Percentiles rank a stretch among this genome's conserved stretches.
phyloP scores from a whole-genome alignment of 2,888 invertebrate species.

The Drosophila dives region DNA sequence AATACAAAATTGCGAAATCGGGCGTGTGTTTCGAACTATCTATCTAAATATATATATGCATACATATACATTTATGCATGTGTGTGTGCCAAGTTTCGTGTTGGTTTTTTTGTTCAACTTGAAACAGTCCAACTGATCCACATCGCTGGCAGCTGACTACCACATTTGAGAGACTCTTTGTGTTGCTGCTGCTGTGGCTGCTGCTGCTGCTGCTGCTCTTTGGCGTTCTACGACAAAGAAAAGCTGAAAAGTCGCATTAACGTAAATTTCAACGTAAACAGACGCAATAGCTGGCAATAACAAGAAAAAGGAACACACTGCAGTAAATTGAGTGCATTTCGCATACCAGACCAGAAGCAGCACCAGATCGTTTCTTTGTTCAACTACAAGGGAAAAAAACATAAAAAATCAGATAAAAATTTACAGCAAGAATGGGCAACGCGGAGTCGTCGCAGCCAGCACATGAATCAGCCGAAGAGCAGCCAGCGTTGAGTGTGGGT shows the following conservation, averaged over 20 bases:
- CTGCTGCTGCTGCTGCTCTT: constrained; percentile 24
- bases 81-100: constrained; percentile 40
- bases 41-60: constrained; percentile 30
- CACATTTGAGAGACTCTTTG: constrained; percentile 52
- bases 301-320: constrained; percentile 29
- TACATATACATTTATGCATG: constrained; percentile 14
- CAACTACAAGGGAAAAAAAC: constrained; percentile 14
- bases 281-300: constrained; percentile 38
- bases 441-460: constrained; percentile 69
- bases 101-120: constrained; percentile 45
- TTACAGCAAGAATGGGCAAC: constrained; percentile 78
- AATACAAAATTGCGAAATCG: constrained; percentile 76
- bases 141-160: constrained; percentile 17
- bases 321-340: constrained; percentile 51
- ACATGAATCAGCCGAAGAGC: constrained; percentile 41
- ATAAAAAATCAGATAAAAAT: constrained; percentile 6
- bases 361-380: constrained; percentile 49
- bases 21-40: constrained; percentile 54
- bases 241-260: constrained; percentile 70
- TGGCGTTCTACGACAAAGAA: constrained; percentile 35
- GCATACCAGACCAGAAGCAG: constrained; percentile 56
- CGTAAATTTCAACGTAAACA: constrained; percentile 53
- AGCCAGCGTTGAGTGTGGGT: constrained; percentile 9
- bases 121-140: constrained; percentile 37
- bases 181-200: constrained; percentile 21